Evolutionary conservation across 2,113 vertebrate species (phyloP), one percentile per base, ranked within the genome.

Genomic region (Perca schrenkii): DNA sequence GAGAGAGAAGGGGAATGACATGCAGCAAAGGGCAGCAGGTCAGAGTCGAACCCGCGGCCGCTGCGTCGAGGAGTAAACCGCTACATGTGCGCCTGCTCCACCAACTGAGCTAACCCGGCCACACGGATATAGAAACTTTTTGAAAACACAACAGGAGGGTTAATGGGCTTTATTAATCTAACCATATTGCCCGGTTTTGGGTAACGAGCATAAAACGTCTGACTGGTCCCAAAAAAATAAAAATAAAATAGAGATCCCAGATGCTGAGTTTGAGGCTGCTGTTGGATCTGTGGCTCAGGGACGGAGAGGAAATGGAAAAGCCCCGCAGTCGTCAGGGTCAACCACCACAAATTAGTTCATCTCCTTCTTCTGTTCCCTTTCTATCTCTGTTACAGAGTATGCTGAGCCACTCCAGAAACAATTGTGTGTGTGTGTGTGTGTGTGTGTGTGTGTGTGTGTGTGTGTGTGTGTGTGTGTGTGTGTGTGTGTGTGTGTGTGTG

Each of bases 301-400:
- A 81, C 73, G 28, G 76, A 70, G 49, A 85, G 85, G 88, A 89
- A 89, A 85, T 79, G 64, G 70, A 85, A 84, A 82, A 61, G 64
- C 62, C 31, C 58, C 2, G 53, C 82, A 11, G 75, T 21, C 67
- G 3, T 69, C 65, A 4, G 74, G 86, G 83, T 90, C 90, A 86
- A 70, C 72, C 70, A 58, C 61, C 83, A 77, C 81, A 77, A 77
- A 88, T 78, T 21, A 83, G 81, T 86, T 80, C 68, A 72, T 79
- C 85, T 69, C 67, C 50, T 46, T 63, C 74, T 84, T 40, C 68
- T 67, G 56, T 54, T 52, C 46, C 2, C 57, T 58, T n/a, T 62
- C 53, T 71, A 0, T 60, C 63, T 72, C 58, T 22, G 62, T 60
- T 52, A 40, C 61, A 60, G 63, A 21, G 11, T 64, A 71, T 58